phyloP scores from a whole-genome alignment of 2,797 vertebrate genomes.

The Cuniculus paca region DNA sequence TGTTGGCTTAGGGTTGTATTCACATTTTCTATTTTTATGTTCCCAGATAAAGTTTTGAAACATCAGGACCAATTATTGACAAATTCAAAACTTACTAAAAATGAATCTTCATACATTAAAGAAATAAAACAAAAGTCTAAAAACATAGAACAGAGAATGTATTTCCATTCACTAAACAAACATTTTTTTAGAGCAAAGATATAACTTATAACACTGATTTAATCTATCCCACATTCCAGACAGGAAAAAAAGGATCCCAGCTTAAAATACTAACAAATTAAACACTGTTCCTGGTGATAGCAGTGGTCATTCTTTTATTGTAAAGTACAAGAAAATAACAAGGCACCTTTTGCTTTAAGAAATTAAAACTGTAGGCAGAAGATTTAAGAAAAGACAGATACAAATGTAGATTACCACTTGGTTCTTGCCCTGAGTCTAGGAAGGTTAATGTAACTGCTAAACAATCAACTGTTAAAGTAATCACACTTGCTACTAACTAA shows the following conservation, averaged over 20 bases:
- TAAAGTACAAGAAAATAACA: neutral
- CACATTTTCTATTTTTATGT: neutral
- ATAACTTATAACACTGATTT: neutral
- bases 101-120: neutral
- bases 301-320: neutral
- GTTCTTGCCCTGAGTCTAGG: neutral
- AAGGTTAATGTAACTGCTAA: neutral
- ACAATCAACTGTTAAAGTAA: neutral
- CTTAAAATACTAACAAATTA: neutral
- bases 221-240: neutral
- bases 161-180: neutral
- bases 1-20: neutral
- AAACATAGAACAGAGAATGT: neutral
- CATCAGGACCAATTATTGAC: neutral
- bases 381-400: neutral
- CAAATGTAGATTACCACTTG: neutral
- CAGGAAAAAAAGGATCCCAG: neutral
- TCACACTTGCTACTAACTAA: neutral
- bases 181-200: neutral
- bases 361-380: neutral
- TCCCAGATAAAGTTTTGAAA: neutral
- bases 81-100: conserved; percentile 5
- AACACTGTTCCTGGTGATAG: neutral
- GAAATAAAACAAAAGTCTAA: neutral
- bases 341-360: neutral